Base-by-base conservation (phyloP, 23 tunicate species). In the Diplosoma virens region DNA sequence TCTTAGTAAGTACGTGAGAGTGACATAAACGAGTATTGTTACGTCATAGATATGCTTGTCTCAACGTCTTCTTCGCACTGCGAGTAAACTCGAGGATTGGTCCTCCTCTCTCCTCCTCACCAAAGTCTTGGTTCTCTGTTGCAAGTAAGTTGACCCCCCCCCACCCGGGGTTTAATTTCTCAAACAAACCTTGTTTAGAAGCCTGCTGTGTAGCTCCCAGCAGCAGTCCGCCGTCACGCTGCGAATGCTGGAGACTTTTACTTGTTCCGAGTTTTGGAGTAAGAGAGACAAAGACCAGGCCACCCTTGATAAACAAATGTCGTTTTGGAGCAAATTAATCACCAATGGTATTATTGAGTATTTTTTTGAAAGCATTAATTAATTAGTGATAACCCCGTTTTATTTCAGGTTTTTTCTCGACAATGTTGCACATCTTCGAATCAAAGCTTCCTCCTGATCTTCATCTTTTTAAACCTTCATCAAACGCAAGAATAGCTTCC, bases 121-220 rank as follows among this genome's bases (percentile, higher is more conserved):
- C 3, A 61, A 45, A 31, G 64, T 65, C 21, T 34, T 78, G 60
- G 83, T 65, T 30, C 35, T 64, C 5, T 64, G 74, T 29, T 78
- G 83, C 74, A 78, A 74, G 83, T 78, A 1, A 5, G 67, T 63
- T n/a, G n/a, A n/a, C n/a, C n/a, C n/a, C n/a, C n/a, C n/a, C n/a
- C n/a, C n/a, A n/a, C n/a, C n/a, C n/a, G n/a, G n/a, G n/a, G n/a
- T n/a, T n/a, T n/a, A n/a, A n/a, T n/a, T n/a, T n/a, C n/a, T n/a
- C n/a, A n/a, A n/a, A n/a, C n/a, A n/a, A n/a, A n/a, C n/a, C n/a
- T n/a, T n/a, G n/a, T n/a, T n/a, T n/a, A n/a, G n/a, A n/a, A n/a
- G n/a, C n/a, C n/a, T n/a, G n/a, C n/a, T n/a, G n/a, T n/a, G n/a
- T n/a, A n/a, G n/a, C n/a, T n/a, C 11, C 14, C 52, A 45, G 18